A percentile compares a stretch with the other conserved stretches of the same genome.
These are phyloP conservation scores for Dicranocentrus wangi DNA, from an alignment of 2,888 invertebrate species.

Conservation along the genomic window DNA sequence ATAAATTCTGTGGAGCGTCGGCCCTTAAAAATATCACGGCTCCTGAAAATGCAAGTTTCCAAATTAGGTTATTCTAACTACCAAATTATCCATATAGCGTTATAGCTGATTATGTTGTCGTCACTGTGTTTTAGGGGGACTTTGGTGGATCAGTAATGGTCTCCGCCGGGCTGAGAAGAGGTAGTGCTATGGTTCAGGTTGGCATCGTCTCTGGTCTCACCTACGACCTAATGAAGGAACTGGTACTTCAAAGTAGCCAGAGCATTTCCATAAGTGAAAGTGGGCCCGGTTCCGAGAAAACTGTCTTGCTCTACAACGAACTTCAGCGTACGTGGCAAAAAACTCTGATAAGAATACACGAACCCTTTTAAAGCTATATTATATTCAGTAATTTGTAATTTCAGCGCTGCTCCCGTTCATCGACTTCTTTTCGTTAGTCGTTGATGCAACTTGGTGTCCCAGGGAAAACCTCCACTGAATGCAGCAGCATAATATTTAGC, in stretches of 20 bases:
- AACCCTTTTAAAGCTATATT: no score
- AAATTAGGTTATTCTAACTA: not conserved
- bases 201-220: not conserved
- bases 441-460: conserved; percentile 25
- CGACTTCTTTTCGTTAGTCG: conserved; percentile 17
- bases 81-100: no score
- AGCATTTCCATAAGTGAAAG: not conserved
- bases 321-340: conserved; percentile 11
- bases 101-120: no score
- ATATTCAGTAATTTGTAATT: not conserved
- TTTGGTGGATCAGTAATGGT: not conserved
- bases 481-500: no score
- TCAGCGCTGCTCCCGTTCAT: conserved; percentile 18
- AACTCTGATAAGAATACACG: not conserved
- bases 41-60: not conserved
- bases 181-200: not conserved
- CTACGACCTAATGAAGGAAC: not conserved
- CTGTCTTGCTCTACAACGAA: not conserved
- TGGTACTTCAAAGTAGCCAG: not conserved
- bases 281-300: not conserved
- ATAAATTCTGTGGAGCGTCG: not conserved
- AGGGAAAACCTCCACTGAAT: not conserved
- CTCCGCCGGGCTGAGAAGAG: not conserved
- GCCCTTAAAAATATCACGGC: not conserved
- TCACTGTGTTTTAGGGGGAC: not conserved